Base-by-base conservation (phyloP, 2,113 vertebrate species). In the Pogona vitticeps region DNA sequence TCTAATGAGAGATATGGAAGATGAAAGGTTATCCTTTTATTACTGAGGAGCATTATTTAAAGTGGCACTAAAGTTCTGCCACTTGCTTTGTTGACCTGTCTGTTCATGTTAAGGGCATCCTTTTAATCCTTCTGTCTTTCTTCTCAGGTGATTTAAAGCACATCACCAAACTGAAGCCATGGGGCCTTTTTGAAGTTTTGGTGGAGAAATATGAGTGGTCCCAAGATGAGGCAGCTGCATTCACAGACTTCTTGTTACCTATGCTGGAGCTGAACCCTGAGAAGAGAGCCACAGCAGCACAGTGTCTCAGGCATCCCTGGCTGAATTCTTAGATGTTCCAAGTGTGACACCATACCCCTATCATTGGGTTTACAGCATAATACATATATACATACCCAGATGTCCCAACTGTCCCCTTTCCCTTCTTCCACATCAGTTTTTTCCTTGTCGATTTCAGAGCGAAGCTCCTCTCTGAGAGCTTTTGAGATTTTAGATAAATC, bases 151-250 rank as follows among this genome's bases (percentile, higher is more conserved):
- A 99, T 84, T 96, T 99, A 91, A 98, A 99, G 88, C 98, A 99
- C 95, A 99, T 99, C 95, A 99, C 97, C 83, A 99, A 98, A 94
- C 96, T 99, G 95, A 99, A 99, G 93, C 98, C 99, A 4, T 99
- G 99, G 99, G 99, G 98, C 83, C 96, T 99, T 80, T 94, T 97
- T 46, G 98, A 99, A 89, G 99, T 99, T 80, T 92, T 99, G 86
- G 96, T 98, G 84, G 98, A 99, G 89, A 99, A 99, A 94, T 99
- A 99, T 0, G 98, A 99, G 93, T 99, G 99, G 98, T 68, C 96
- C 91, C 97, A 97, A 90, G 98, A 99, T 2, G 98, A 99, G 87
- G 98, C 98, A 8, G 96, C 97, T 89, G 96, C 93, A 52, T 99
- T 99, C 96, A 96, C 98, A 90, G 98, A 97, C 95, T 99, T 99